phyloP scores from a whole-genome alignment of 2,797 vertebrate species.

The Cynopterus sphinx region DNA sequence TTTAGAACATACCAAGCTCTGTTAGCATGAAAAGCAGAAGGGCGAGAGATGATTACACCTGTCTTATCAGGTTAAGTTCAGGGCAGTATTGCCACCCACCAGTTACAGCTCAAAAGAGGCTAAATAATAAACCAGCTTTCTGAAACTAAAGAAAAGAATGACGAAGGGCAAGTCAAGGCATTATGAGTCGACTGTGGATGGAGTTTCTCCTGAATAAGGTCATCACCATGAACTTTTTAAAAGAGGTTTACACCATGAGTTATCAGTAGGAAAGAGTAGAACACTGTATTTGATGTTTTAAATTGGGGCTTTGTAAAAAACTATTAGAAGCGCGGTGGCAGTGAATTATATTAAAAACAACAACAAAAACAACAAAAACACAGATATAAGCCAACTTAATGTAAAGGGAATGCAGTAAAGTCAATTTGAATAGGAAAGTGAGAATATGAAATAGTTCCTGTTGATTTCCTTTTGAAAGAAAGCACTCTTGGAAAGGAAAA shows the following conservation, averaged over 20 bases:
- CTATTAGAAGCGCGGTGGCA: neutral
- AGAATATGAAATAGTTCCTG: neutral
- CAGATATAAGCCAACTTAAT: neutral
- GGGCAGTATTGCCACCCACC: neutral
- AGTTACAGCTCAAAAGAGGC: neutral
- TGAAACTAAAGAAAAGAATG: neutral
- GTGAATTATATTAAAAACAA: neutral
- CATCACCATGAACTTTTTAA: neutral
- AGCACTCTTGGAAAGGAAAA: neutral
- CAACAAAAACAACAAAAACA: neutral
- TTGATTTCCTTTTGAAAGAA: constrained; percentile 32
- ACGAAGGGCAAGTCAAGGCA: neutral
- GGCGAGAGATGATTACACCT: constrained; percentile 15
- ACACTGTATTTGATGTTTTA: neutral
- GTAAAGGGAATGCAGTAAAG: neutral
- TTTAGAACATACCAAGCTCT: neutral
- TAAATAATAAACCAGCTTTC: neutral
- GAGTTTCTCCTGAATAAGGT: neutral
- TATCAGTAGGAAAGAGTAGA: neutral
- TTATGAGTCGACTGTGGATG: neutral
- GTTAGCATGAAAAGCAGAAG: neutral
- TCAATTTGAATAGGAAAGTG: neutral
- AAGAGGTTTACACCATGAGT: neutral
- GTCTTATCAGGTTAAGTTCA: neutral
- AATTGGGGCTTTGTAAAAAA: neutral